These are phyloP conservation scores for Polypterus senegalus DNA, from an alignment of 2,113 vertebrate genomes.

Conservation along the genomic window DNA sequence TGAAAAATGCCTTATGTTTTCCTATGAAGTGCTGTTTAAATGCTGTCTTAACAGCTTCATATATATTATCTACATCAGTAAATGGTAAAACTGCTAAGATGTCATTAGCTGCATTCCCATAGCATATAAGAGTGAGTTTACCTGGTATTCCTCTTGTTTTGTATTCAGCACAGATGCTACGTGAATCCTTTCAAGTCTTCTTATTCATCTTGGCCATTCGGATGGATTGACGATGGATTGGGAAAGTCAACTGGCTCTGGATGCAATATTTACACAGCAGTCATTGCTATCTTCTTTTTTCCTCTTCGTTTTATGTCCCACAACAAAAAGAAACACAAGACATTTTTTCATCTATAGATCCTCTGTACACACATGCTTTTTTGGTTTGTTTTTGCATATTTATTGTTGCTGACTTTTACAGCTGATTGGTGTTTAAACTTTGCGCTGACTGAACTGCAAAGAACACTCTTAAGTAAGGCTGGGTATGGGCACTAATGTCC, in stretches of 20 bases:
- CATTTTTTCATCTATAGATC: no score
- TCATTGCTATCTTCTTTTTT: no score
- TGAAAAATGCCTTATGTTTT: conserved; percentile 7
- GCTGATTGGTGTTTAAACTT: no score
- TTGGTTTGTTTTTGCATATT: no score
- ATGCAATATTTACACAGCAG: conserved; percentile 3
- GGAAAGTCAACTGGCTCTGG: conserved; percentile 6
- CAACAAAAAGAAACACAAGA: no score
- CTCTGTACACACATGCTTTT: no score
- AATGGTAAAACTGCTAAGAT: conserved; percentile 10
- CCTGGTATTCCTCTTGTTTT: conserved; percentile 9
- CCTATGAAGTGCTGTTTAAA: conserved; percentile 9
- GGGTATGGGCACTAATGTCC: no score
- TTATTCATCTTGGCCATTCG: conserved; percentile 12
- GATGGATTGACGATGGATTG: neutral
- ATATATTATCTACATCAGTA: conserved; percentile 9
- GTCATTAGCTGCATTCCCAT: conserved; percentile 13
- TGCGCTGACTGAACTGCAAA: no score
- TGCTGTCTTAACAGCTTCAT: conserved; percentile 9
- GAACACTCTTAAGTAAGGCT: no score
- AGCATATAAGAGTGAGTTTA: conserved; percentile 17
- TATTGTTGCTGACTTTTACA: no score
- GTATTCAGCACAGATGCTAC: neutral
- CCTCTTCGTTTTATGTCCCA: no score
- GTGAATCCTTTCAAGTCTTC: conserved; percentile 4